A percentile compares a stretch with the other conserved stretches of the same genome.
phyloP scores from a whole-genome alignment of 1,140 invertebrate genomes.

The Macrotrachela quadricornifera region DNA sequence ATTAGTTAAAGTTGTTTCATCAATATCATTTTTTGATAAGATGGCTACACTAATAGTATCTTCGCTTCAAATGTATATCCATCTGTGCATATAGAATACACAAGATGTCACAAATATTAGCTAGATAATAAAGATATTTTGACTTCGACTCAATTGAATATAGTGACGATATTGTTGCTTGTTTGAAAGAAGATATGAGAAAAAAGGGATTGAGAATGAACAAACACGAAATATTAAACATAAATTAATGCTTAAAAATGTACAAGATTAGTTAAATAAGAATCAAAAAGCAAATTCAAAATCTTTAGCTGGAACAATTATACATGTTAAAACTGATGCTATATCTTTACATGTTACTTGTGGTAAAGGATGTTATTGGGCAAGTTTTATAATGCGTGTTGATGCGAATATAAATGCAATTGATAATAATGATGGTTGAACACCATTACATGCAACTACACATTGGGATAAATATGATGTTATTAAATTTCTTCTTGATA shows the following conservation, averaged over 20 bases:
- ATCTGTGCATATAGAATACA: no score
- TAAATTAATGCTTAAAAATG: slow-evolving; percentile 63
- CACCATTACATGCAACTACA: slow-evolving; percentile 79
- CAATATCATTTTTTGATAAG: no score
- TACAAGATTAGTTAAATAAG: slow-evolving; percentile 54
- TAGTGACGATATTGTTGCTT: slow-evolving; percentile 43
- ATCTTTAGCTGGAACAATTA: not conserved
- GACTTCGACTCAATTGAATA: no score
- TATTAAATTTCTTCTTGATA: slow-evolving; percentile 63
- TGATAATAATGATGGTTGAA: slow-evolving; percentile 93
- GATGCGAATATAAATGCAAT: slow-evolving; percentile 32
- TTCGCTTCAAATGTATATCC: no score
- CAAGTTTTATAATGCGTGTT: slow-evolving; percentile 18
- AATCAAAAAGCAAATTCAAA: no score
- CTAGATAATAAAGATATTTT: no score
- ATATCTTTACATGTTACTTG: slow-evolving; percentile 90
- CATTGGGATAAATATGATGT: slow-evolving; percentile 90
- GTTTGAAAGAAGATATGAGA: slow-evolving; percentile 62
- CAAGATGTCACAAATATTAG: no score
- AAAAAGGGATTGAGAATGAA: slow-evolving; percentile 60
- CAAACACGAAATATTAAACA: slow-evolving; percentile 70
- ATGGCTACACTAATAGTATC: no score
- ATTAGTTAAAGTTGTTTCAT: no score
- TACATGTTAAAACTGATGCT: slow-evolving; percentile 57
- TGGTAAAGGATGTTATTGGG: slow-evolving; percentile 81